A percentile compares a stretch with the other conserved stretches of the same genome.
These are phyloP conservation scores for Lateolabrax maculatus DNA, from an alignment of 2,797 vertebrate genomes.

Conservation along the genomic window DNA sequence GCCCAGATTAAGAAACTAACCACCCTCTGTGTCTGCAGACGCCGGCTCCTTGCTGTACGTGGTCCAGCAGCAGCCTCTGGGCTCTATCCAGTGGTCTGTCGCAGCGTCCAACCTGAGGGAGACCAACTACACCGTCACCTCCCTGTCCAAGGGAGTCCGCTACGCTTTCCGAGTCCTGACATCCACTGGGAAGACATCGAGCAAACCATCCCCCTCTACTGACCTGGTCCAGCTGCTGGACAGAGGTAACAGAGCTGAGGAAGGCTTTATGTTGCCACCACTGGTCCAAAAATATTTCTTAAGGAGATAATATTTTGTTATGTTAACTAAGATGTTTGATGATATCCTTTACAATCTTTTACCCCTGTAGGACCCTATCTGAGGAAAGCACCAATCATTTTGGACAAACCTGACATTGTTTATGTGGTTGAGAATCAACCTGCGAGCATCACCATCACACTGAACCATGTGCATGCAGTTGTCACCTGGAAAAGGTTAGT, in stretches of 20 bases:
- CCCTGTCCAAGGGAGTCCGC: constrained; percentile 90
- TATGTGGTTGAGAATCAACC: constrained; percentile 93
- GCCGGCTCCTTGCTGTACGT: constrained; percentile 88
- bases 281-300: background rate
- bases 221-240: constrained; percentile 91
- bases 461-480: constrained; percentile 93
- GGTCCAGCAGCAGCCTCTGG: constrained; percentile 94
- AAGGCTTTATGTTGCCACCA: background rate
- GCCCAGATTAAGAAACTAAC: background rate
- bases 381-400: constrained; percentile 89
- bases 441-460: constrained; percentile 87
- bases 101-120: constrained; percentile 87
- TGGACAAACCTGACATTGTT: constrained; percentile 93
- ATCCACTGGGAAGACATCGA: constrained; percentile 89
- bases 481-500: constrained; percentile 93
- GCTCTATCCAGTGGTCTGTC: constrained; percentile 92
- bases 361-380: constrained; percentile 88
- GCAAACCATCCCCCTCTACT: constrained; percentile 90
- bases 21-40: constrained; percentile 79
- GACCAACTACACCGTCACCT: constrained; percentile 84
- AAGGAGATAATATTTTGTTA: too few relatives aligned
- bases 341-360: background rate
- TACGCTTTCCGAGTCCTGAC: constrained; percentile 93
- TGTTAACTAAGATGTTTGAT: background rate
- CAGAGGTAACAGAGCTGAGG: constrained; percentile 79